phyloP scores from a whole-genome alignment of 2,888 invertebrate genomes.

The Eupithecia subumbrata region DNA sequence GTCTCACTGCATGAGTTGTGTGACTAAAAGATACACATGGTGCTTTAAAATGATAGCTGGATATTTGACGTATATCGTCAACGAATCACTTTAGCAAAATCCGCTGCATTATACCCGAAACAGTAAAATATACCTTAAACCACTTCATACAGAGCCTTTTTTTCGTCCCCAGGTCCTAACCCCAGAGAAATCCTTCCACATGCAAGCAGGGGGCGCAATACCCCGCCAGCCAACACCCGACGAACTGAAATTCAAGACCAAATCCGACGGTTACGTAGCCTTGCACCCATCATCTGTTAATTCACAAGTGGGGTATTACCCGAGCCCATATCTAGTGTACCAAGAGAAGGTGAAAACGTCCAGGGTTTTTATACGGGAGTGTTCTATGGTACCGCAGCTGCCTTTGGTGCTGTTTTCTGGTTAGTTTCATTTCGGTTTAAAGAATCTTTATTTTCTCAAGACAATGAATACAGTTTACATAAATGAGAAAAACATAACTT shows the following conservation, averaged over 20 bases:
- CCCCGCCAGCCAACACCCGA: slow-evolving; percentile 88
- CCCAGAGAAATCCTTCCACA: slow-evolving; percentile 90
- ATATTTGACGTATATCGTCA: no score
- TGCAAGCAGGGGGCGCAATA: slow-evolving; percentile 89
- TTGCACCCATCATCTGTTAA: slow-evolving; percentile 92
- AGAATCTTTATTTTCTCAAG: no score
- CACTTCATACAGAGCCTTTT: neutral
- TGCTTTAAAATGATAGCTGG: no score
- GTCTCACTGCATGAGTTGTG: no score
- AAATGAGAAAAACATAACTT: no score
- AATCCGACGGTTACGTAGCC: slow-evolving; percentile 88
- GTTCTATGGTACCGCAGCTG: slow-evolving; percentile 91
- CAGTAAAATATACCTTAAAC: neutral
- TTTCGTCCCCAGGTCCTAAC: slow-evolving; percentile 83
- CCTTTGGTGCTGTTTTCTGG: slow-evolving; percentile 88
- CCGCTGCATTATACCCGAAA: no score
- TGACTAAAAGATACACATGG: no score
- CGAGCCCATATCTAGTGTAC: slow-evolving; percentile 90
- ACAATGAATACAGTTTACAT: no score
- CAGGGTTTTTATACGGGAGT: slow-evolving; percentile 90
- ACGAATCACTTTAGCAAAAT: no score
- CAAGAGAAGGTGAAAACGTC: slow-evolving; percentile 94
- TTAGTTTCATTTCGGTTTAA: slow-evolving; percentile 47
- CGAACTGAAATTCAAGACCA: slow-evolving; percentile 90
- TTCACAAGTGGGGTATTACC: slow-evolving; percentile 85